Evolutionary conservation across 1,140 invertebrate species (phyloP).

Genomic region (Lucilia cuprina): DNA sequence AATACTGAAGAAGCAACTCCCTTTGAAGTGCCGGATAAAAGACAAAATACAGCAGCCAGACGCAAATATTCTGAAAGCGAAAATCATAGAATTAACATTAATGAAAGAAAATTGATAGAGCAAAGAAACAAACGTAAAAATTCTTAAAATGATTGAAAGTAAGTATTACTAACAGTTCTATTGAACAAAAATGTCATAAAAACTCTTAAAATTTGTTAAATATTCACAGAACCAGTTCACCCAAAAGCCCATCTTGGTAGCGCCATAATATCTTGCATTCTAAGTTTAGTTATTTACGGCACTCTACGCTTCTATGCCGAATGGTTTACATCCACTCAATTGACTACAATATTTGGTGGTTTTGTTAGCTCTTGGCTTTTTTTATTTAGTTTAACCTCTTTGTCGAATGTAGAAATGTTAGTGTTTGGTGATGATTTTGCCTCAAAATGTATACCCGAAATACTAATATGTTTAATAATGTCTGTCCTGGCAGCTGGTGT

Average conservation of each 20-base stretch:
- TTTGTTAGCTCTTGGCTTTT: slow-evolving; percentile 49
- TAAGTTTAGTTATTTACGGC: slow-evolving; percentile 54
- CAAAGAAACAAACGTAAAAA: neutral
- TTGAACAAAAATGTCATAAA: neutral
- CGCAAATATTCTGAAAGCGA: neutral
- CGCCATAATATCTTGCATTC: slow-evolving; percentile 53
- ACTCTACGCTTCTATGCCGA: slow-evolving; percentile 56
- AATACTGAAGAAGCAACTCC: neutral
- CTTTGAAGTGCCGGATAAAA: neutral
- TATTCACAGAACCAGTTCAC: slow-evolving; percentile 37
- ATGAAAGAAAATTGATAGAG: neutral
- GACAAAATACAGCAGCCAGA: neutral
- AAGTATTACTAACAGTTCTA: too few species aligned
- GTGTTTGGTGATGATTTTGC: slow-evolving; percentile 58
- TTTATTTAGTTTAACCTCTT: slow-evolving; percentile 52
- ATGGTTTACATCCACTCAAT: slow-evolving; percentile 55
- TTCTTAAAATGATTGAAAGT: neutral
- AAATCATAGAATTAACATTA: neutral
- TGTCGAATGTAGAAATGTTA: slow-evolving; percentile 57
- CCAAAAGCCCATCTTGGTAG: slow-evolving; percentile 21
- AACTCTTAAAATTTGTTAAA: neutral
- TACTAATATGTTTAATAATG: slow-evolving; percentile 53
- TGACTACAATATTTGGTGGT: slow-evolving; percentile 55
- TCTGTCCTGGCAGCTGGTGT: slow-evolving; percentile 52
- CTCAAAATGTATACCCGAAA: slow-evolving; percentile 59